Evolutionary conservation across 2,888 invertebrate species (phyloP), one percentile per base, ranked within the genome.

Genomic region (Aporophyla nigra): DNA sequence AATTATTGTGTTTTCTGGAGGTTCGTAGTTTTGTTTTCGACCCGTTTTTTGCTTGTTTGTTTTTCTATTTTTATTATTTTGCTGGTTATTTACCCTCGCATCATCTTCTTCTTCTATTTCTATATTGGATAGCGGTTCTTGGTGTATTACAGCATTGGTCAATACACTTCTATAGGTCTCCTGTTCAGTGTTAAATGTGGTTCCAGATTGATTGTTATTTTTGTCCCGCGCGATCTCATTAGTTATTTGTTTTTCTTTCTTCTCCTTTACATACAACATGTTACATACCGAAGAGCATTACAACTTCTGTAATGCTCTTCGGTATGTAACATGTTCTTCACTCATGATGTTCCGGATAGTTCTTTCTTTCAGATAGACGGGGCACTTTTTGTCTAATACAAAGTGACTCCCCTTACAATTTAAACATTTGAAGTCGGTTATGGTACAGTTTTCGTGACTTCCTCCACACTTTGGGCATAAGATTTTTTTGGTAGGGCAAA

Each of bases 361-460:
- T 33, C 33, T 33, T 53, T 53, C 33, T 12, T 65, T 49, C 9
- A 58, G 19, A 16, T 24, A 49, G 19, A 65, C 24, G 24, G n/a
- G 49, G 14, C 49, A 58, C 16, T 9, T 58, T 43, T 43, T 43
- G 14, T 58, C 14, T 14, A 58, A 10, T 7, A 59, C 59, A 27
- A 66, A 66, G 19, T 66, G 51, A 66, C 51, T 51, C 9, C 65
- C 65, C 51, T 66, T 51, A 33, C 65, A 51, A 10, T 66, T 66
- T 27, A 66, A 51, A 19, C 51, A 51, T 51, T 51, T 66, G 21
- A 27, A 66, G 16, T 65, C 27, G 51, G 19, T 10, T 27, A 51
- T 27, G 19, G 27, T 68, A 24, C 14, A 68, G 19, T 68, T 68
- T 5, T 68, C 40, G 9, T 68, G 68, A 9, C 10, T 43, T 7